phyloP scores from a whole-genome alignment of 2,113 vertebrate species.

The Alces alces region DNA sequence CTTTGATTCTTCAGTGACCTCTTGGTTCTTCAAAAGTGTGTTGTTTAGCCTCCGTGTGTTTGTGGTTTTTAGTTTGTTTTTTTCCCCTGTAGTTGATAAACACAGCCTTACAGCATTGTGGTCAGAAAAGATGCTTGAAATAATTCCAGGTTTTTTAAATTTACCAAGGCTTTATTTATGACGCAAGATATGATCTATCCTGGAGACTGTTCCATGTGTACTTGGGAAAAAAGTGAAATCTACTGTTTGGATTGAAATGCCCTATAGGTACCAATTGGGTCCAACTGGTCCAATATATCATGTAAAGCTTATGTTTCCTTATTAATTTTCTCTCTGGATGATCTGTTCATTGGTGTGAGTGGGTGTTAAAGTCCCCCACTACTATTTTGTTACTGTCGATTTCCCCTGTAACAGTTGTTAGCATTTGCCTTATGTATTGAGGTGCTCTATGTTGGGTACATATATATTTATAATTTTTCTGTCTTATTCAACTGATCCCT shows the following conservation, averaged over 20 bases:
- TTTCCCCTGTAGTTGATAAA: background rate
- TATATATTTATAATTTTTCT: background rate
- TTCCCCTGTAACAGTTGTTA: background rate
- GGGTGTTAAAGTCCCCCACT: background rate
- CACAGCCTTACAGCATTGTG: background rate
- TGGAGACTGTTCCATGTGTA: background rate
- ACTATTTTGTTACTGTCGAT: background rate
- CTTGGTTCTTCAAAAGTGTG: background rate
- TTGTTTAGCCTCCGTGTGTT: background rate
- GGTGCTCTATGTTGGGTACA: background rate
- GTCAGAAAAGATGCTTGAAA: background rate
- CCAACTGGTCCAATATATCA: background rate
- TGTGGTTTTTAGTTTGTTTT: background rate
- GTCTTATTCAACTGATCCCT: background rate
- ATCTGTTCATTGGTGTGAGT: background rate
- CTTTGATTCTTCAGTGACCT: background rate
- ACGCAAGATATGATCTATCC: background rate
- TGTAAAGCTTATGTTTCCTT: background rate
- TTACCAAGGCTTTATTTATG: background rate
- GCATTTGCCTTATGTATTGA: background rate
- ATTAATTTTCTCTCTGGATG: background rate
- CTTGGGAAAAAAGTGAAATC: background rate
- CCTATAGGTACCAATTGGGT: background rate
- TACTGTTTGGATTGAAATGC: background rate
- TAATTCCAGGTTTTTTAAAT: background rate